phyloP scores from a whole-genome alignment of 2,113 vertebrate species.

The Campylomormyrus numenius region DNA sequence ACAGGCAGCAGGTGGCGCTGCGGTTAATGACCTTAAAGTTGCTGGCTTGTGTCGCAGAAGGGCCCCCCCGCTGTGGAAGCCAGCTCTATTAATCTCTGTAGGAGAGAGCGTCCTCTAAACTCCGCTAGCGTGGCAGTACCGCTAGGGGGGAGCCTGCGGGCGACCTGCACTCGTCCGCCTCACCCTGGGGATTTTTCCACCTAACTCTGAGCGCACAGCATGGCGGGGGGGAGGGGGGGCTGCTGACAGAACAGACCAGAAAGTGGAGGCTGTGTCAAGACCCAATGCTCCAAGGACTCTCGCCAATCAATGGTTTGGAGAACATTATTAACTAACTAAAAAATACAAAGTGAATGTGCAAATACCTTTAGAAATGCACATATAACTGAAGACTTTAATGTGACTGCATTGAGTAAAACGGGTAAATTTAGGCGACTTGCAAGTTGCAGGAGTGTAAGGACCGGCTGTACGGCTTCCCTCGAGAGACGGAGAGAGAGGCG shows the following conservation, averaged over 20 bases:
- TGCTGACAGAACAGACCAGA: conserved; percentile 17
- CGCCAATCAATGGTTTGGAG: not conserved
- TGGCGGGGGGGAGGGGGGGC: not conserved
- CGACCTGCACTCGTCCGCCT: not conserved
- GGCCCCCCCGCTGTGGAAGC: not conserved
- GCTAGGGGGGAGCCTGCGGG: not conserved
- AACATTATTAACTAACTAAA: not conserved
- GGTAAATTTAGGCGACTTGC: not conserved
- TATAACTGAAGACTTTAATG: not conserved
- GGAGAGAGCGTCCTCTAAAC: not conserved
- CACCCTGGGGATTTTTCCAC: not conserved
- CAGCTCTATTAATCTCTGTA: not conserved
- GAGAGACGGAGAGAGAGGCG: not conserved
- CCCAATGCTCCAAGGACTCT: not conserved
- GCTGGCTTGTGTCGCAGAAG: not conserved
- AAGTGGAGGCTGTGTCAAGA: not conserved
- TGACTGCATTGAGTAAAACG: not conserved
- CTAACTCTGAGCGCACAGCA: not conserved
- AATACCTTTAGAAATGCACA: not conserved
- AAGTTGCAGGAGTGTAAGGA: not conserved
- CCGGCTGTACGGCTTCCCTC: not conserved
- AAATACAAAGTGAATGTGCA: not conserved
- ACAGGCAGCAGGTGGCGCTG: not conserved
- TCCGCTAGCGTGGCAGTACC: not conserved
- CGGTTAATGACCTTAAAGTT: not conserved